These are phyloP conservation scores for Paratilapia polleni DNA, from an alignment of 2,113 vertebrate genomes.

Conservation along the genomic window DNA sequence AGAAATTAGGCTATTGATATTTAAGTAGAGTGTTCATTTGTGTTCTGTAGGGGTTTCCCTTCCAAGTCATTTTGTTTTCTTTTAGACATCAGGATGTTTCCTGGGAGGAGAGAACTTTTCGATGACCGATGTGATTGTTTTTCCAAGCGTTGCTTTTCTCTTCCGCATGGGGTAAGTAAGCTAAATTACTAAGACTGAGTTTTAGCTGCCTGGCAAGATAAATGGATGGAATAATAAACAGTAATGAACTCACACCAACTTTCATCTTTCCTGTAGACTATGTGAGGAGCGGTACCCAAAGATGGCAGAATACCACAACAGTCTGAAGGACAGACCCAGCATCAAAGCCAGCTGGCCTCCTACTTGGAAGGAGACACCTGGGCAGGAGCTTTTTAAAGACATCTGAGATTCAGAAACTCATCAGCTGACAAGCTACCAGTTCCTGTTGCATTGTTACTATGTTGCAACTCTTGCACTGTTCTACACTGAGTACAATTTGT, in stretches of 20 bases:
- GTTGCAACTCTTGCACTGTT: constrained; percentile 12
- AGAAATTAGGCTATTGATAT: no score
- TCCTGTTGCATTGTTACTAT: neutral
- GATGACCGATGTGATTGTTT: constrained; percentile 71
- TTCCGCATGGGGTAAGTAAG: constrained; percentile 61
- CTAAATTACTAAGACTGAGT: neutral
- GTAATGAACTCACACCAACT: neutral
- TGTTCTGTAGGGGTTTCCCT: no score
- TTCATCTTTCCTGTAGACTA: constrained; percentile 49
- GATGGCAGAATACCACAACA: constrained; percentile 68
- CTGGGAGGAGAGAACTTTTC: constrained; percentile 70
- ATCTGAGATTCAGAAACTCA: constrained; percentile 42
- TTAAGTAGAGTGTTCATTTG: no score
- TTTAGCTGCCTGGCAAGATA: neutral
- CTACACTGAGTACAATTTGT: neutral
- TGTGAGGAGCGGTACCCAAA: constrained; percentile 68
- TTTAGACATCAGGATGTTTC: constrained; percentile 19
- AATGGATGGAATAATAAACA: neutral
- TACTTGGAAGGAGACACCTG: constrained; percentile 62
- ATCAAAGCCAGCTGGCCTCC: constrained; percentile 69
- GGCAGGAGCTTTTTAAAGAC: constrained; percentile 49
- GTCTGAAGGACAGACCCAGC: constrained; percentile 74
- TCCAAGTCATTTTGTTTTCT: neutral
- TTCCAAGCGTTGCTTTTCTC: constrained; percentile 50
- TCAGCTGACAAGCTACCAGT: neutral